Base-by-base conservation (phyloP, 1,140 invertebrate species). In the Ostrea edulis region DNA sequence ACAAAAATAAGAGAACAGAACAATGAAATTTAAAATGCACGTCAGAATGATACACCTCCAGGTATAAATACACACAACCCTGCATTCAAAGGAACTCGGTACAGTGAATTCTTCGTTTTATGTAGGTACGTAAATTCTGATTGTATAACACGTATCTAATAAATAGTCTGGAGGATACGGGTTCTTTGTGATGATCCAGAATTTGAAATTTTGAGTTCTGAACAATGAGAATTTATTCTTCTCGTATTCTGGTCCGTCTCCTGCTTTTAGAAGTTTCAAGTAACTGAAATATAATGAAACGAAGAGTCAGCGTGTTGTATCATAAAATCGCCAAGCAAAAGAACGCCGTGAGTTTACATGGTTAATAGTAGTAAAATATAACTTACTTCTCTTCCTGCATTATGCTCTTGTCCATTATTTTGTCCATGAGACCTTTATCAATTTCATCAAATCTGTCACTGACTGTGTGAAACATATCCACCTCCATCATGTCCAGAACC, bases 401-500 rank as follows among this genome's bases (percentile, higher is more conserved):
- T 62, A 94, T 91, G 51, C 88, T 89, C 86, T 91, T 93, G 86
- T 94, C 91, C 90, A 94, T 92, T 29, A 94, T 92, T 77, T 65
- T 85, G 29, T 84, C 81, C 89, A 93, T 90, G 11, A 94, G 88
- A 25, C 92, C 93, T 62, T 90, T 90, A 53, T 90, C 86, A 35
- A 94, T 89, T 53, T 92, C 90, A 89, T 93, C 93, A 89, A 94
- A 93, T 54, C 90, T 87, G 35, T 90, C 91, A 20, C 52, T 29
- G 53, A 87, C 88, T 14, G 92, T 91, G 5, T 93, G 87, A 89
- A 93, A 94, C 92, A 94, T 94, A 84, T 94, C 93, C 22, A 94
- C 92, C 68, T 94, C 93, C 94, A 94, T 94, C 92, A 94, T 94
- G 86, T 94, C 94, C 14, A 94, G 54, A 11, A 94, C 91, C 62